Evolutionary conservation across 2,113 vertebrate species (phyloP), one percentile per base, ranked within the genome.

Genomic region (Salvelinus namaycush): DNA sequence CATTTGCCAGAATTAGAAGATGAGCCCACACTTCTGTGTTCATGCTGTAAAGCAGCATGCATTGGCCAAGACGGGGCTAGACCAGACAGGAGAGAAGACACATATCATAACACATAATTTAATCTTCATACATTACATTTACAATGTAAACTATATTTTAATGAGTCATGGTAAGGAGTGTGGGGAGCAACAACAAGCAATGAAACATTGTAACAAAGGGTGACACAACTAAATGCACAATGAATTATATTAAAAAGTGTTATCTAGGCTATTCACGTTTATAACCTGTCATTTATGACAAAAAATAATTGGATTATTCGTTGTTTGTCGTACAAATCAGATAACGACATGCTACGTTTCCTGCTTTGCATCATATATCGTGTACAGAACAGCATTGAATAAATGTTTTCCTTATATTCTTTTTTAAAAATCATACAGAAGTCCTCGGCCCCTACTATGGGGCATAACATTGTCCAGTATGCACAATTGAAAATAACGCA

Each of bases 1-100:
- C 96, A 97, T 97, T 97, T 96, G 97, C 96, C 95, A 94, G 94
- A 94, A 92, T 91, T 94, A 90, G 80, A 87, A 86, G 89, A 94
- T 95, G 94, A 95, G 91, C 87, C 82, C 81, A 93, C 92, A 77
- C 90, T 93, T 87, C 92, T 88, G 88, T 92, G 91, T 93, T 96
- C 96, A 97, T 96, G 87, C 91, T 92, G 91, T 90, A 96, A 95
- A 87, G 93, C 90, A 92, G 94, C 87, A 87, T 86, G 83, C 90
- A 89, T 91, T 66, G 89, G 90, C 89, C 85, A 82, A 83, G 90
- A 90, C 88, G 91, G 86, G 88, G 87, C 95, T 96, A 91, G 84
- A 76, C 86, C 77, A 71, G 67, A 80, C 62, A 86, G 74, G 39
- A 67, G 68, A 57, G 71, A 44, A 31, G 39, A 84, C 75, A 76